Evolutionary conservation across 2,888 invertebrate genomes (phyloP).

Genomic region (Heliconius ismenius): DNA sequence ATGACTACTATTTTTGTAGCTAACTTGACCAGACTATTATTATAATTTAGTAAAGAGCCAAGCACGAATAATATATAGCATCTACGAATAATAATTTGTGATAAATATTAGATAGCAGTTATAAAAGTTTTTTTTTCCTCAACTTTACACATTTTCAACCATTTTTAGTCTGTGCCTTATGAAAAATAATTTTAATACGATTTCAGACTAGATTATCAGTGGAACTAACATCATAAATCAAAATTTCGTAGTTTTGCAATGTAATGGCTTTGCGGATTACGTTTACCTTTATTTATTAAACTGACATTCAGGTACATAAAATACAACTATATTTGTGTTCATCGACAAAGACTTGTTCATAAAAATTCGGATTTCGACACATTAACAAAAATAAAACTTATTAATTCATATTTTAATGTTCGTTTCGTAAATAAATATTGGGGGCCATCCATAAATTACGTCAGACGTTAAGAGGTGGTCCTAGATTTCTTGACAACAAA

Average conservation of each 20-base stretch:
- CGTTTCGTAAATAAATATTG: slow-evolving; percentile 26
- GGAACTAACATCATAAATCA: slow-evolving; percentile 18
- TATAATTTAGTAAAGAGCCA: neutral
- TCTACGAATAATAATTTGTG: neutral
- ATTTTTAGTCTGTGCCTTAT: neutral
- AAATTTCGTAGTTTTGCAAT: slow-evolving; percentile 20
- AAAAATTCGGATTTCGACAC: slow-evolving; percentile 37
- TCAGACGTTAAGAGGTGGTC: neutral
- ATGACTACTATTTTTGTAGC: neutral
- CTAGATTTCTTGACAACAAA: neutral
- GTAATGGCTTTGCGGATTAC: slow-evolving; percentile 22
- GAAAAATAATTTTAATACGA: slow-evolving; percentile 9
- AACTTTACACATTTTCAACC: neutral
- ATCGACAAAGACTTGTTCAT: slow-evolving; percentile 39
- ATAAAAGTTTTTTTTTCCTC: neutral
- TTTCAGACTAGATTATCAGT: slow-evolving; percentile 14
- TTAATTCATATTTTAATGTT: slow-evolving; percentile 9
- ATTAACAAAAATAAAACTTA: slow-evolving; percentile 5
- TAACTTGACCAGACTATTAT: neutral
- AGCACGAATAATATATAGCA: slow-evolving; percentile 1
- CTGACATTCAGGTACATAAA: slow-evolving; percentile 63
- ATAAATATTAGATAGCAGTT: slow-evolving; percentile 9
- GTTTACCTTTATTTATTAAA: slow-evolving; percentile 25
- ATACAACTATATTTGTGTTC: slow-evolving; percentile 48
- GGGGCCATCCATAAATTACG: neutral